These are phyloP conservation scores for Uloborus plumipes DNA, from an alignment of 2,888 invertebrate species.

Conservation along the genomic window DNA sequence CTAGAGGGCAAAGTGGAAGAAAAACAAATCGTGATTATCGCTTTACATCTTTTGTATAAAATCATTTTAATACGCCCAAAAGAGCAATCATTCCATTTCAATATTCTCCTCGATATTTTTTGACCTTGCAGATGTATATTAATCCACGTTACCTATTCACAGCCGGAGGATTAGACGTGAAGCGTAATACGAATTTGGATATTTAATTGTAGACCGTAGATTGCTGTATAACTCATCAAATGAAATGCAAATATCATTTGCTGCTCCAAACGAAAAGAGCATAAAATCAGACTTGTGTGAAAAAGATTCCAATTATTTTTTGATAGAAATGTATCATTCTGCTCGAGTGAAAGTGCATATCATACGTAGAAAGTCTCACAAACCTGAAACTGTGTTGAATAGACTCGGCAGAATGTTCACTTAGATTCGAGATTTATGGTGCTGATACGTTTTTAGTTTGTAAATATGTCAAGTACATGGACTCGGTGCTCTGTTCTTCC, in stretches of 20 bases:
- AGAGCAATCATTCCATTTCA: slow-evolving; percentile 3
- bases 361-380: slow-evolving; percentile 40
- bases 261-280: neutral
- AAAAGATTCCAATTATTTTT: slow-evolving; percentile 17
- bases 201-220: slow-evolving; percentile 19
- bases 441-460: slow-evolving; percentile 40
- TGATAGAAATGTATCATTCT: slow-evolving; percentile 48
- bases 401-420: slow-evolving; percentile 43
- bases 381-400: slow-evolving; percentile 42
- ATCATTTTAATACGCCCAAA: no score
- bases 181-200: slow-evolving; percentile 8
- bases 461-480: slow-evolving; percentile 39
- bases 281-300: neutral
- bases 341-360: slow-evolving; percentile 57
- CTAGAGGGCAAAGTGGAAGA: slow-evolving; percentile 29
- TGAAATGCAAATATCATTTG: slow-evolving; percentile 21
- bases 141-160: neutral
- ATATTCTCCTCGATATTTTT: slow-evolving; percentile 15
- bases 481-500: slow-evolving; percentile 63
- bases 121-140: neutral
- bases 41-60: no score
- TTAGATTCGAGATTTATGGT: slow-evolving; percentile 45
- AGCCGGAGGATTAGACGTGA: neutral
- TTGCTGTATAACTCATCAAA: neutral
- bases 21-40: no score